Base-by-base conservation (phyloP, 2,113 vertebrate genomes). In the Glareola pratincola region DNA sequence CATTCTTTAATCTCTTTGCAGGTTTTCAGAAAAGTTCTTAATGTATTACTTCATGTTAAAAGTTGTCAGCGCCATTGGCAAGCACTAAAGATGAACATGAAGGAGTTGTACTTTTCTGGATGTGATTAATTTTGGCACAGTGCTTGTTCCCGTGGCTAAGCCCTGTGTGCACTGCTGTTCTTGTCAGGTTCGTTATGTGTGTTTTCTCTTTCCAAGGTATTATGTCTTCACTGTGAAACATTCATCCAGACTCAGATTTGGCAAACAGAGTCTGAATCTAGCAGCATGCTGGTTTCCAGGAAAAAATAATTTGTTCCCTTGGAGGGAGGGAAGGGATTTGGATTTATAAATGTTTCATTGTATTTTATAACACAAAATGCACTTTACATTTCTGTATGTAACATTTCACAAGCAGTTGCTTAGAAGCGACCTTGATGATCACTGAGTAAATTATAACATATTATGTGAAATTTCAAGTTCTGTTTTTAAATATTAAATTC, bases 151-250 rank as follows among this genome's bases (percentile, higher is more conserved):
- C 86, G 63, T 94, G 92, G 75, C 59, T 85, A 12, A 90, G 54
- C 75, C 82, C 75, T 64, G 54, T 74, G 85, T 84, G 67, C 78
- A 59, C 85, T 94, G 90, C 95, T 96, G 88, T 94, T 96, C 94
- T 95, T 92, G 92, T 96, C 85, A 84, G 85, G 83, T 93, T 92
- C 0, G 5, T 92, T 95, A 84, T 60, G 73, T 75, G 72, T 91
- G 56, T 88, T 94, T 94, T 94, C 81, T 29, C 60, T 74, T 96
- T 92, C 91, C 82, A 79, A 72, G 39, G 84, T 86, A 82, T 92
- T 92, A 71, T 83, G 68, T 80, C 82, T 94, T 92, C 71, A 26
- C 82, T 81, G 60, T 64, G 85, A 91, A 92, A 92, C 56, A 67
- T 63, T 92, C 76, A 67, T 91, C 75, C 88, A 94, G 71, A n/a